phyloP scores from a whole-genome alignment of 2,797 vertebrate genomes.

The Macropodus opercularis region DNA sequence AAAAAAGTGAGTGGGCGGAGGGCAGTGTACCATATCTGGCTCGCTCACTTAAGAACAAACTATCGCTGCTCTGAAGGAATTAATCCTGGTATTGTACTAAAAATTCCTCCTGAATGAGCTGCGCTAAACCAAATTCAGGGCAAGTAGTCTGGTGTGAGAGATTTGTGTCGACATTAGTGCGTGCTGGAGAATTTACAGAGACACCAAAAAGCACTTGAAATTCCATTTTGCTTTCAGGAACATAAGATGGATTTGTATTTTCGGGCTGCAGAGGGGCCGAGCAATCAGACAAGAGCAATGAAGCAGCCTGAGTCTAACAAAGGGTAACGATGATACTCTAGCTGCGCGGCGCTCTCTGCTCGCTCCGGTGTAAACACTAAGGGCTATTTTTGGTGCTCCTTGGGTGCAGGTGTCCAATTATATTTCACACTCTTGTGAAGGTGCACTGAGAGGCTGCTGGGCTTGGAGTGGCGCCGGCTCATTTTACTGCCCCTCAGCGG shows the following conservation, averaged over 20 bases:
- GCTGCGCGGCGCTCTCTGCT: conserved; percentile 38
- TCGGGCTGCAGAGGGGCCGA: conserved; percentile 20
- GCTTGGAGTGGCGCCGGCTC: conserved; percentile 37
- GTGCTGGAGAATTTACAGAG: conserved; percentile 37
- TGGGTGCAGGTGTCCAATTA: conserved; percentile 80
- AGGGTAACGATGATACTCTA: conserved; percentile 51
- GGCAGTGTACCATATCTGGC: conserved; percentile 22
- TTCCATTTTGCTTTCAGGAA: conserved; percentile 53
- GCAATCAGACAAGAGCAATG: conserved; percentile 44
- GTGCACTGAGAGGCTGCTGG: conserved; percentile 54
- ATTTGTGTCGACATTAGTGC: conserved; percentile 43
- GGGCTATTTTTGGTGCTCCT: conserved; percentile 70
- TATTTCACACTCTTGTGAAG: conserved; percentile 74
- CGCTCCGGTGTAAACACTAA: conserved; percentile 60
- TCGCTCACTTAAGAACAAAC: conserved; percentile 45
- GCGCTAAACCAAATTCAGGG: conserved; percentile 41
- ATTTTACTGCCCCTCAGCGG: conserved; percentile 44
- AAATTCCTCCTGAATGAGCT: conserved; percentile 53
- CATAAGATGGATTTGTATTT: conserved; percentile 52
- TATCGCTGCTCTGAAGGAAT: conserved; percentile 42
- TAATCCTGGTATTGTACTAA: conserved; percentile 48
- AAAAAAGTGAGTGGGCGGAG: conserved; percentile 17
- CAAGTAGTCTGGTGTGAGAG: conserved; percentile 42
- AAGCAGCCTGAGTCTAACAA: conserved; percentile 45
- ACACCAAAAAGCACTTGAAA: conserved; percentile 58